These are phyloP conservation scores for Cichlasoma orientale DNA, from an alignment of 2,797 vertebrate genomes.

Conservation along the genomic window DNA sequence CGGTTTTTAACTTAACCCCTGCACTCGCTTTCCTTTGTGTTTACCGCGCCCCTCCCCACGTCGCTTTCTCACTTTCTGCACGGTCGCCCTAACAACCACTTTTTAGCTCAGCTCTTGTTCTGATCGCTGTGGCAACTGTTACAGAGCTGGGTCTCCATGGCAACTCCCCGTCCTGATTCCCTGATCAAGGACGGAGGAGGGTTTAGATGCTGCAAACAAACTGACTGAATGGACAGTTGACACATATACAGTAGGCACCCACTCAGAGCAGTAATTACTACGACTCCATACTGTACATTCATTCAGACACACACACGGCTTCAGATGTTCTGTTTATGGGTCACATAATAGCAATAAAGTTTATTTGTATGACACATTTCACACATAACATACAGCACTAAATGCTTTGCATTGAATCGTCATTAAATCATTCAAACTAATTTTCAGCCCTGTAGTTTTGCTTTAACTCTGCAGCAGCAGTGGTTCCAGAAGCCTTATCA, in stretches of 20 bases:
- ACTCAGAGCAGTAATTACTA: neutral
- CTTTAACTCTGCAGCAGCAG: neutral
- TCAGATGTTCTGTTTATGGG: neutral
- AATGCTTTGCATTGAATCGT: too few relatives aligned
- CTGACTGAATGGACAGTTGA: slow-evolving; percentile 52
- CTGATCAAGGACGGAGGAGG: slow-evolving; percentile 77
- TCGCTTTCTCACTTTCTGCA: slow-evolving; percentile 54
- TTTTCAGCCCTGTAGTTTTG: neutral
- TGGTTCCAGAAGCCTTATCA: neutral
- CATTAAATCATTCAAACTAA: neutral
- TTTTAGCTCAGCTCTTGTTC: slow-evolving; percentile 70
- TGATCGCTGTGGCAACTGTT: slow-evolving; percentile 81
- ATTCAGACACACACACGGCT: neutral
- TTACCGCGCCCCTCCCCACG: slow-evolving; percentile 38
- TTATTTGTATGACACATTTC: too few relatives aligned
- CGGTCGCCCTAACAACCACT: slow-evolving; percentile 78
- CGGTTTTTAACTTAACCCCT: slow-evolving; percentile 44
- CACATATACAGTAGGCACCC: neutral
- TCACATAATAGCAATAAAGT: too few relatives aligned
- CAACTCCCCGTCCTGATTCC: slow-evolving; percentile 80
- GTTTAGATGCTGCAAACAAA: slow-evolving; percentile 56
- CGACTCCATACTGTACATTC: neutral
- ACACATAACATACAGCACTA: too few relatives aligned
- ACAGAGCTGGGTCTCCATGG: slow-evolving; percentile 80
- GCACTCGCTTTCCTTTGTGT: slow-evolving; percentile 45